Evolutionary conservation across 2,113 vertebrate species (phyloP), one percentile per base, ranked within the genome.

Genomic region (Cottus gobio): DNA sequence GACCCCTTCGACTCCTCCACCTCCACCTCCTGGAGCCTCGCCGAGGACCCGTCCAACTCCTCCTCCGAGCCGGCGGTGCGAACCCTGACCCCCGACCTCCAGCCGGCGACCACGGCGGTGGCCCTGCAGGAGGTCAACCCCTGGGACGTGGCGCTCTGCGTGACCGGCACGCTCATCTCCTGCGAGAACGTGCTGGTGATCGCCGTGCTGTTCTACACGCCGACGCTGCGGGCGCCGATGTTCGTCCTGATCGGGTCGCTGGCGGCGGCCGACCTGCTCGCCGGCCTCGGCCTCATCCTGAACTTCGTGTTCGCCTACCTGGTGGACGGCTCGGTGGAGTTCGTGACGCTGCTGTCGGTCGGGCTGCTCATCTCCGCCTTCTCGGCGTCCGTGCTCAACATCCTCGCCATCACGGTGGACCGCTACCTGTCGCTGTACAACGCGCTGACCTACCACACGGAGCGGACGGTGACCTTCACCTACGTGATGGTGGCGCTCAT

Each of bases 401-500:
- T 97, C 18, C 93, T 98, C 68, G 97, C 97, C 86, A 97, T 98
- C 94, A 97, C 97, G 0, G 94, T 97, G 80, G 97, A 98, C 93
- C 95, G 97, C 1, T 98, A 98, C 93, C 92, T 98, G 90, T 98
- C 97, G 28, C 90, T 98, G 16, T 97, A 95, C 94, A 97, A 97
- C 76, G 97, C 97, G 1, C 94, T 98, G 65, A 98, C 97, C 85
- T 98, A 98, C 92, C 96, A 97, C 95, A 96, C 96, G 0, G 96
- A 98, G 63, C 95, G 97, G 76, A 96, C 95, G 1, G 90, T 96
- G 81, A 94, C 95, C 65, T 96, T 93, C 93, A 97, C 97, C 74
- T 97, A 97, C 83, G 84, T 94, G 75, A 93, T 95, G 93, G 95
- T 97, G 91, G 86, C 92, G 69, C 87, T 96, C 57, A 92, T 96